Conservation (phyloP, 1,140 invertebrate species). For the Atta colombica region DNA sequence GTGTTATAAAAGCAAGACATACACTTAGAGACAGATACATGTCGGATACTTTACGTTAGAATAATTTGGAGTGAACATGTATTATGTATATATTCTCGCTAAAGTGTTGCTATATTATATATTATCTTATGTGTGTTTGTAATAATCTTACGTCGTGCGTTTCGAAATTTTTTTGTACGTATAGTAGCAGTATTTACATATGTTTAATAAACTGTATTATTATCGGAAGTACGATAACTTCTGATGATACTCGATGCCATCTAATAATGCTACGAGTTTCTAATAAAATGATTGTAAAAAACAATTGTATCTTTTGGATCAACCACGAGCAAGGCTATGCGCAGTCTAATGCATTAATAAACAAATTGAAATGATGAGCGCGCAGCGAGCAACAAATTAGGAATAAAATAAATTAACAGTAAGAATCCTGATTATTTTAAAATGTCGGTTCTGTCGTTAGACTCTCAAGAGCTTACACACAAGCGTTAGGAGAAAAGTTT, state of each 20-base stretch:
- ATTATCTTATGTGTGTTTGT: constrained; percentile 13
- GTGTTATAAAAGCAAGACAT: neutral
- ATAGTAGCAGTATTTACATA: constrained; percentile 38
- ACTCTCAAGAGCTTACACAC: neutral
- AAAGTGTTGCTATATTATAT: constrained; percentile 17
- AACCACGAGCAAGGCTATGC: constrained; percentile 1
- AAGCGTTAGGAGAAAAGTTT: neutral
- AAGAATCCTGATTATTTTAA: neutral
- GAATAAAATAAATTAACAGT: neutral
- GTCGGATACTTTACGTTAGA: constrained; percentile 14
- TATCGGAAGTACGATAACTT: neutral
- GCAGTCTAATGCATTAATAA: neutral
- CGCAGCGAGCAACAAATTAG: constrained; percentile 3
- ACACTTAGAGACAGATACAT: too few species aligned
- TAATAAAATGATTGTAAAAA: constrained; percentile 65
- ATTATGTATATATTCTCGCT: constrained; percentile 15
- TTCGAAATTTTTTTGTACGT: constrained; percentile 15
- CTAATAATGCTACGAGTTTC: constrained; percentile 44
- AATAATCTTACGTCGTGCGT: constrained; percentile 27
- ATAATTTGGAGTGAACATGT: constrained; percentile 25
- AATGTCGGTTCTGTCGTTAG: neutral
- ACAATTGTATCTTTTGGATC: neutral
- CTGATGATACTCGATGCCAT: constrained; percentile 25
- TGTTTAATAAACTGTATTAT: constrained; percentile 56
- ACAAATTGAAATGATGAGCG: neutral